Evolutionary conservation across 2,888 invertebrate species (phyloP).

Genomic region (Philaethria dido): DNA sequence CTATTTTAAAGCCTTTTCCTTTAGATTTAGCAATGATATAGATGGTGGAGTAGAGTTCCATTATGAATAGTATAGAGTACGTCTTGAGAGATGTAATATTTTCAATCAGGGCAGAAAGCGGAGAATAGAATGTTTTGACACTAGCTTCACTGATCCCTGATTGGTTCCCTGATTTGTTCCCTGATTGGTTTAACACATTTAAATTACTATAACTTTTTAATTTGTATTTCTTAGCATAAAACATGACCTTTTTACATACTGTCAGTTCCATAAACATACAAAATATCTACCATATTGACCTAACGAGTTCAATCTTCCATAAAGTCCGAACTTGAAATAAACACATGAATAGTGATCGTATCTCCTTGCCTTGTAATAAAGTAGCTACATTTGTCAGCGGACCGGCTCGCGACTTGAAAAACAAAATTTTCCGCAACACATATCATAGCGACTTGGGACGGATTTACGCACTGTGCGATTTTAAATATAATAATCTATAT

Average conservation of each 20-base stretch:
- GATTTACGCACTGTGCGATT: constrained; percentile 56
- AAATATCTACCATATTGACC: constrained; percentile 5
- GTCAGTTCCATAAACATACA: background rate
- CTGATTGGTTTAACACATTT: too few species aligned
- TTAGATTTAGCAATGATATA: too few species aligned
- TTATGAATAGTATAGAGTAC: too few species aligned
- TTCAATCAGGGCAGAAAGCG: too few species aligned
- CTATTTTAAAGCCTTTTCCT: too few species aligned
- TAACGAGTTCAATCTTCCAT: constrained; percentile 5
- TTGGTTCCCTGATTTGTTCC: too few species aligned
- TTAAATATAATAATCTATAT: too few species aligned
- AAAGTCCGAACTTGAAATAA: constrained; percentile 19
- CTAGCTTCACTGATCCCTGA: too few species aligned
- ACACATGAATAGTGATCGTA: constrained; percentile 36
- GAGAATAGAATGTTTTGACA: too few species aligned
- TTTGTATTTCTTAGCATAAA: background rate
- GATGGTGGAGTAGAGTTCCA: too few species aligned
- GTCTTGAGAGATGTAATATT: too few species aligned
- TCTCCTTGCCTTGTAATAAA: constrained; percentile 54
- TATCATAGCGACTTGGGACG: constrained; percentile 73
- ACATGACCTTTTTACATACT: background rate
- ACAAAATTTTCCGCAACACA: constrained; percentile 83
- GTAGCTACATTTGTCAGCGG: constrained; percentile 75
- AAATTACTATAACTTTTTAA: too few species aligned
- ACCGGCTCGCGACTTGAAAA: constrained; percentile 67